Evolutionary conservation across 2,888 invertebrate species (phyloP).

Genomic region (Stenoptilia bipunctidactyla): DNA sequence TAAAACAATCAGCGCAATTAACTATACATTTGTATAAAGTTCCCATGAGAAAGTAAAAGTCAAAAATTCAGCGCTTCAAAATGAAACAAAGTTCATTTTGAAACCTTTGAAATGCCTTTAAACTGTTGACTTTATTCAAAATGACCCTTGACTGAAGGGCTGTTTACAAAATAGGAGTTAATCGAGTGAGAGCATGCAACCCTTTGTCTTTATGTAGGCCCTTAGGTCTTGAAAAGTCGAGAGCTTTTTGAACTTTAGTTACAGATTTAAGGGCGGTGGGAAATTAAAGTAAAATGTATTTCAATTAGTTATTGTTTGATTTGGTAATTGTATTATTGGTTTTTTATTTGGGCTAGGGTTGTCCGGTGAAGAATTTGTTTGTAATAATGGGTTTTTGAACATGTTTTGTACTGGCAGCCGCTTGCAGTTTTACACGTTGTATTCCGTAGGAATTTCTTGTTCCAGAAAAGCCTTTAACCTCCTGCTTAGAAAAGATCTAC

Average conservation of each 20-base stretch:
- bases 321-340: no score
- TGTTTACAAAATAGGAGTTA: constrained; percentile 64
- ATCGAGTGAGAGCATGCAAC: constrained; percentile 32
- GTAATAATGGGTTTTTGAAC: no score
- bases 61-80: constrained; percentile 10
- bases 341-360: no score
- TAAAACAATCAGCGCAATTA: background rate
- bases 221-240: background rate
- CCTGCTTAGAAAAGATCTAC: no score
- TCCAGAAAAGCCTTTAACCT: no score
- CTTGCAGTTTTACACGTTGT: no score
- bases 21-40: constrained; percentile 14
- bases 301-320: background rate
- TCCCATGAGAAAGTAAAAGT: constrained; percentile 40
- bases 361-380: no score
- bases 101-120: constrained; percentile 29
- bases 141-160: constrained; percentile 35
- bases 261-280: no score
- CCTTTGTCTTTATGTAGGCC: background rate
- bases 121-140: constrained; percentile 31
- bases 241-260: no score
- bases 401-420: no score
- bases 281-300: background rate
- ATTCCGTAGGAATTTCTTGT: no score
- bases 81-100: constrained; percentile 24